phyloP scores from a whole-genome alignment of 2,888 invertebrate species.

The Spilosoma lubricipeda region DNA sequence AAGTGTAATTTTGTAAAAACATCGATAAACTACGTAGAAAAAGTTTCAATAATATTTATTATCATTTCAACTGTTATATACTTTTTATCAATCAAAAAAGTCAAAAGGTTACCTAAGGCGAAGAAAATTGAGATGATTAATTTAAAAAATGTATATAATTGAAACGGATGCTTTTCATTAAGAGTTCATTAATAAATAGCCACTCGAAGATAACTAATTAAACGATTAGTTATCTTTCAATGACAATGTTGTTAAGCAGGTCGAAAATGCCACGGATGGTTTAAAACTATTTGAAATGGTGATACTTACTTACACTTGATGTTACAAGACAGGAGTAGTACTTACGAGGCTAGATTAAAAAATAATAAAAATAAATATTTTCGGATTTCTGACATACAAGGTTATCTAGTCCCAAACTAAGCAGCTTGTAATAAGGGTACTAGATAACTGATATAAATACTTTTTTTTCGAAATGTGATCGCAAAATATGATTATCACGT shows the following conservation, averaged over 20 bases:
- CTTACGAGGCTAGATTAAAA: conserved; percentile 30
- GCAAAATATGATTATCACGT: background rate
- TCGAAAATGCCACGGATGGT: conserved; percentile 26
- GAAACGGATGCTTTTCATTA: conserved; percentile 55
- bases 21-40: conserved; percentile 29
- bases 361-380: too few species aligned
- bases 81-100: conserved; percentile 60
- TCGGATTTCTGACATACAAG: too few species aligned
- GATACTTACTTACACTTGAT: conserved; percentile 47
- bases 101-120: conserved; percentile 59
- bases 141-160: conserved; percentile 60
- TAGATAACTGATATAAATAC: too few species aligned
- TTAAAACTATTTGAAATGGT: conserved; percentile 28
- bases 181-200: conserved; percentile 58
- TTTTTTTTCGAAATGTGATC: too few species aligned
- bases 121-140: conserved; percentile 65
- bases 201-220: conserved; percentile 38
- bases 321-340: conserved; percentile 30
- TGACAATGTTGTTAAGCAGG: conserved; percentile 20
- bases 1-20: conserved; percentile 67
- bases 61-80: conserved; percentile 62
- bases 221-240: conserved; percentile 26
- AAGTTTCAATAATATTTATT: conserved; percentile 49
- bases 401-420: too few species aligned
- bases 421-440: too few species aligned